phyloP scores from a whole-genome alignment of 1,140 invertebrate species.

The Drosophila paulistorum region DNA sequence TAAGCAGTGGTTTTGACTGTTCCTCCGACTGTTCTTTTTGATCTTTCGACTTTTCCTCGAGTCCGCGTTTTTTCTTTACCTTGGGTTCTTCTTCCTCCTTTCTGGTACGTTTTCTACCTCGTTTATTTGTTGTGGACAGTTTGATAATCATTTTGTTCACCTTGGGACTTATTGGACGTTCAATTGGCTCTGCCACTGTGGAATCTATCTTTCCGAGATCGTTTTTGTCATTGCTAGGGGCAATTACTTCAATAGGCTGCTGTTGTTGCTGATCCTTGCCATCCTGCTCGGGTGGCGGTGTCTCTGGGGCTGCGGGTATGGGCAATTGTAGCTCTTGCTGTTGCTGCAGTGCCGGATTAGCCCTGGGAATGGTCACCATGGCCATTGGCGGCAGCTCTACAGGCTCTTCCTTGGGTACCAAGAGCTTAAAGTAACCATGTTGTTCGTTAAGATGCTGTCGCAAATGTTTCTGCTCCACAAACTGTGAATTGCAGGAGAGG shows the following conservation, averaged over 20 bases:
- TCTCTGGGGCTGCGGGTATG: constrained; percentile 54
- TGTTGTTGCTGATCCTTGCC: constrained; percentile 23
- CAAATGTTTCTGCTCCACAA: constrained; percentile 61
- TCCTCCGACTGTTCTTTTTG: not conserved
- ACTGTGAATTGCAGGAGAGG: constrained; percentile 57
- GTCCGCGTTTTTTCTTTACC: not conserved
- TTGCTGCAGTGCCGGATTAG: constrained; percentile 5
- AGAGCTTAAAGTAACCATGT: constrained; percentile 61
- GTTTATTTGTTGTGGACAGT: constrained; percentile 45
- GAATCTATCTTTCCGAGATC: constrained; percentile 58
- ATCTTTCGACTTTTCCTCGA: not conserved
- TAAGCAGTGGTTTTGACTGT: too few relatives aligned
- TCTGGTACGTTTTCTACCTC: constrained; percentile 28
- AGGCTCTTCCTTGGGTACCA: constrained; percentile 65
- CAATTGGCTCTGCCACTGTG: constrained; percentile 56
- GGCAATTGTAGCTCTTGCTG: constrained; percentile 40
- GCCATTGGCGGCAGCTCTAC: constrained; percentile 47
- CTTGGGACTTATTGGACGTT: constrained; percentile 50
- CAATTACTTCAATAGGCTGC: not conserved
- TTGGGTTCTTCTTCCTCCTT: constrained; percentile 10
- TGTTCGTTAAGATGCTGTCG: constrained; percentile 61
- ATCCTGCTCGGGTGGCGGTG: constrained; percentile 66
- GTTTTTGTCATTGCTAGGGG: constrained; percentile 45
- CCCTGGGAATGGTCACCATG: constrained; percentile 65
- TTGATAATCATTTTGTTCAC: constrained; percentile 66